Evolutionary conservation across 1,140 invertebrate species (phyloP), one percentile per base, ranked within the genome.

Genomic region (Agrilus planipennis): DNA sequence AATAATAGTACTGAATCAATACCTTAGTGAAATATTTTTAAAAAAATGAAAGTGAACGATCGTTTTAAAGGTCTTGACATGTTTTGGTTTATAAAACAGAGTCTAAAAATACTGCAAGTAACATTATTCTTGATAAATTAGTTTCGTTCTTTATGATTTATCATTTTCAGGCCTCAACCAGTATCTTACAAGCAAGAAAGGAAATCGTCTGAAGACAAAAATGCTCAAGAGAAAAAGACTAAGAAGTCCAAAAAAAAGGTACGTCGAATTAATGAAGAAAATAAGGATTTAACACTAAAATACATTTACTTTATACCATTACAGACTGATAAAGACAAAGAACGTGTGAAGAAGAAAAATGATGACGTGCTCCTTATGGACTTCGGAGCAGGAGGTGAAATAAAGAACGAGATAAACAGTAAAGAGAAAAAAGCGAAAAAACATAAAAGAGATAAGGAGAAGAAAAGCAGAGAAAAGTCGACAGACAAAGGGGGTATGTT

Each of bases 401-500:
- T 9, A 12, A 27, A 11, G 23, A 41, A 39, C 22, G 47, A 17
- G 35, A 41, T 34, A 46, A 44, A 55, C 30, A 57, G 57, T 41
- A 58, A 63, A 23, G 42, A 49, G 28, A 67, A 69, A 41, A 60
- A 45, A 30, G 39, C 54, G 10, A 69, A 67, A 29, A 57, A 69
- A 41, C 61, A 64, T 21, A 61, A 65, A 29, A 52, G 59, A 1
- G 51, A 54, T 18, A 44, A 52, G 31, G 50, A 60, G 20, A 55
- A 58, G 7, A 66, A 32, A 51, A 60, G 2, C 49, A 52, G 16
- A 40, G 51, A 37, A 50, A 60, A 28, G 43, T 57, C 63, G 45
- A 54, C 62, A 55, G 59, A 60, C 48, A 68, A 64, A 46, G 57
- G n/a, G n/a, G n/a, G n/a, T n/a, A n/a, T n/a, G n/a, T n/a, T n/a